A percentile compares a stretch with the other conserved stretches of the same genome.
These are phyloP conservation scores for Trichonephila clavata DNA, from an alignment of 1,140 invertebrate species.

Conservation along the genomic window DNA sequence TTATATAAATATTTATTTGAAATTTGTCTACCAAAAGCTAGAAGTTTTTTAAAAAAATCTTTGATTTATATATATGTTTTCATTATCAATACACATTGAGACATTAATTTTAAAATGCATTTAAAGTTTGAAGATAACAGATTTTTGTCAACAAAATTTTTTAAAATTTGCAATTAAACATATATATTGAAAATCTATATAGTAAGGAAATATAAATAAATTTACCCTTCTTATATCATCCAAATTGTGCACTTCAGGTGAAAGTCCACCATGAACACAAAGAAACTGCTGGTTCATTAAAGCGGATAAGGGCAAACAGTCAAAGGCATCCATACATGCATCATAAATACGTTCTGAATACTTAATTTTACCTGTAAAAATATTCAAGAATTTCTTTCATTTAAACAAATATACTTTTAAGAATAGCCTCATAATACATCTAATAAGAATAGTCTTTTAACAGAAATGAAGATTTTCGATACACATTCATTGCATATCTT, in stretches of 20 bases:
- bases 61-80: background rate
- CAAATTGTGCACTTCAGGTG: slow-evolving; percentile 99
- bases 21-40: background rate
- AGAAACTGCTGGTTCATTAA: slow-evolving; percentile 99
- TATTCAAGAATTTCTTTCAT: background rate
- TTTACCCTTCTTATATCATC: slow-evolving; percentile 96
- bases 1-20: no score
- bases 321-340: slow-evolving; percentile 99
- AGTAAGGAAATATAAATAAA: background rate
- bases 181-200: background rate
- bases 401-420: no score
- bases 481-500: no score
- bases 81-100: no score
- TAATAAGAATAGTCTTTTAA: no score
- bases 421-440: no score
- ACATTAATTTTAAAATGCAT: no score
- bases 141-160: background rate
- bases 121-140: background rate
- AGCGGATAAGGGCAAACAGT: slow-evolving; percentile 99
- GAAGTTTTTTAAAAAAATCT: background rate
- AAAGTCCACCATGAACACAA: slow-evolving; percentile 99
- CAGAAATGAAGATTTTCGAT: no score
- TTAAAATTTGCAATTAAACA: background rate
- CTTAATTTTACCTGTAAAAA: slow-evolving; percentile 96
- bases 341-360: slow-evolving; percentile 99